phyloP scores from a whole-genome alignment of 2,888 invertebrate species.

The Ormyrus pomaceus region DNA sequence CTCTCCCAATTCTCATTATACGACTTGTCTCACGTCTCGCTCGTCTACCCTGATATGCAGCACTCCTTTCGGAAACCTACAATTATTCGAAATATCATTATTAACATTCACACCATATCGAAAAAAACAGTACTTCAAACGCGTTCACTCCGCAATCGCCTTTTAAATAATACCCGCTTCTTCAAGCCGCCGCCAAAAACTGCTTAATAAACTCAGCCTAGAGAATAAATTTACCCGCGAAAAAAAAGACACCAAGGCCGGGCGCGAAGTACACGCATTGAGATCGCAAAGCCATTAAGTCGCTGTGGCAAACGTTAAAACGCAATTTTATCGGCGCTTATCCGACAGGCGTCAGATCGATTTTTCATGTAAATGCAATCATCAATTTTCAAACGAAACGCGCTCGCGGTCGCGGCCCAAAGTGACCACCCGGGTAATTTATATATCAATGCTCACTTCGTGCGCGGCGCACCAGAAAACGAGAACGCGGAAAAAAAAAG shows the following conservation, averaged over 20 bases:
- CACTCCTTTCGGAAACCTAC: too few relatives aligned
- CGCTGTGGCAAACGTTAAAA: conserved; percentile 30
- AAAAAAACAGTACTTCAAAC: neutral
- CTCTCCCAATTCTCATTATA: conserved; percentile 10
- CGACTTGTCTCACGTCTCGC: conserved; percentile 12
- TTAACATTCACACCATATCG: neutral
- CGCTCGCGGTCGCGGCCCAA: conserved; percentile 5
- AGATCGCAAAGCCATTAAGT: conserved; percentile 36
- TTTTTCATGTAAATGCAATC: conserved; percentile 53
- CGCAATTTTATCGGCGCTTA: conserved; percentile 23
- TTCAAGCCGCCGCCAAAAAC: conserved; percentile 5
- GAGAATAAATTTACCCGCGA: too few relatives aligned
- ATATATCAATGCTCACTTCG: conserved; percentile 30
- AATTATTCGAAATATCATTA: too few relatives aligned
- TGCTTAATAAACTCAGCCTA: conserved; percentile 7
- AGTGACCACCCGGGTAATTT: conserved; percentile 39
- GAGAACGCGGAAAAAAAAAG: neutral
- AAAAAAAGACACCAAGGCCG: neutral
- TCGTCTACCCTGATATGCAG: too few relatives aligned
- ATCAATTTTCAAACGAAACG: conserved; percentile 55
- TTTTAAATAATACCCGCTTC: conserved; percentile 19
- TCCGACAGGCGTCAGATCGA: conserved; percentile 43
- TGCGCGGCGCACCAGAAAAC: neutral
- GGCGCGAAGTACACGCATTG: conserved; percentile 3
- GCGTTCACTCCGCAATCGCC: neutral